These are phyloP conservation scores for Oryzias curvinotus DNA, from an alignment of 2,113 vertebrate species.

Conservation along the genomic window DNA sequence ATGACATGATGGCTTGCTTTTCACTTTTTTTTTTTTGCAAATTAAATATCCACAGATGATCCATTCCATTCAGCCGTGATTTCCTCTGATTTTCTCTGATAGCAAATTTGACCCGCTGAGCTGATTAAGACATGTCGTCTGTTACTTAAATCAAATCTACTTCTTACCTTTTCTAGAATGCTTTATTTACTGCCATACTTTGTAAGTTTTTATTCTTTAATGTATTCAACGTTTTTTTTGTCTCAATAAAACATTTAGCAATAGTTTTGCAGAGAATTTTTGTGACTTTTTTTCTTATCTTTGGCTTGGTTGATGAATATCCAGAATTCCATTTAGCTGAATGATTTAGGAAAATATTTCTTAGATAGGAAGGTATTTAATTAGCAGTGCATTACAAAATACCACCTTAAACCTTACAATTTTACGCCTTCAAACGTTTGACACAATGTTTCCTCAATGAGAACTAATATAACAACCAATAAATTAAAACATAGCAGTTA, in stretches of 20 bases:
- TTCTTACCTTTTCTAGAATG: not conserved
- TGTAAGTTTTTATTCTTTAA: constrained; percentile 4
- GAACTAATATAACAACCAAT: too few species aligned
- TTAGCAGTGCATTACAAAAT: not conserved
- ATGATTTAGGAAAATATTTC: not conserved
- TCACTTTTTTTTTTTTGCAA: too few species aligned
- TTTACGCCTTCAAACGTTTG: too few species aligned
- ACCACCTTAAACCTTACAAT: too few species aligned
- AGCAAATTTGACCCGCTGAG: not conserved
- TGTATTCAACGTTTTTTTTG: constrained; percentile 24
- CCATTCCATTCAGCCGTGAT: not conserved
- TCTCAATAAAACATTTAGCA: constrained; percentile 17
- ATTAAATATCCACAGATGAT: constrained; percentile 1
- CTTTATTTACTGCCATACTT: too few species aligned
- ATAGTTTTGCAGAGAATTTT: not conserved
- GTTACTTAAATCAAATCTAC: constrained; percentile 6
- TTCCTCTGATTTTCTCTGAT: not conserved
- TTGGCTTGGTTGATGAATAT: constrained; percentile 5
- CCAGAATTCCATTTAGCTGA: constrained; percentile 3
- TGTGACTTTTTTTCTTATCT: not conserved
- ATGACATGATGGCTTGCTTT: too few species aligned
- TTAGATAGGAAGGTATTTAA: not conserved
- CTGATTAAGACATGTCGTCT: constrained; percentile 2
- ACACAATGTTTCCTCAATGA: too few species aligned
- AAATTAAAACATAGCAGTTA: too few species aligned